Evolutionary conservation across 2,888 invertebrate genomes (phyloP).

Genomic region (Tortricodes alternella): DNA sequence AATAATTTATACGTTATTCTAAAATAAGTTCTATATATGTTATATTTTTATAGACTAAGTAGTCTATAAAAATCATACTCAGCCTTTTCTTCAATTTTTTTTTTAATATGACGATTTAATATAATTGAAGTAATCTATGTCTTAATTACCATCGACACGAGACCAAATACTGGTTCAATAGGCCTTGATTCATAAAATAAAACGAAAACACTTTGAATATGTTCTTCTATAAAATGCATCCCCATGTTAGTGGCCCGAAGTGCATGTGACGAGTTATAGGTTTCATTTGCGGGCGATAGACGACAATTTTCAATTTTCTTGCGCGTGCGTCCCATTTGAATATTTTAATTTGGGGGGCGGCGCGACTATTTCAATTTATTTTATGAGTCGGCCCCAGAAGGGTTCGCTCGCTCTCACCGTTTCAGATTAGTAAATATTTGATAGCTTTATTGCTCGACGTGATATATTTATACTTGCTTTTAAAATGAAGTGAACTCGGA

Average conservation of each 20-base stretch:
- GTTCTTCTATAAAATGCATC: too few relatives aligned
- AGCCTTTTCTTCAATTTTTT: too few relatives aligned
- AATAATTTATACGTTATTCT: not conserved
- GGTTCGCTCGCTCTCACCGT: slow-evolving; percentile 75
- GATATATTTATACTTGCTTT: slow-evolving; percentile 75
- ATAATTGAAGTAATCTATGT: too few relatives aligned
- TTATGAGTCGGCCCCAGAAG: slow-evolving; percentile 80
- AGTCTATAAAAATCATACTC: too few relatives aligned
- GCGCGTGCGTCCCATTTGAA: slow-evolving; percentile 84
- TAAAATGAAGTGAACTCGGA: slow-evolving; percentile 58
- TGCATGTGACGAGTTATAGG: slow-evolving; percentile 80
- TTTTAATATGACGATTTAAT: too few relatives aligned
- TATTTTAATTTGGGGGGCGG: slow-evolving; percentile 83
- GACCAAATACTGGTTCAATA: too few relatives aligned
- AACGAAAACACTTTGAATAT: too few relatives aligned
- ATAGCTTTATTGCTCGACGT: slow-evolving; percentile 80
- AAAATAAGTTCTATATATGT: not conserved
- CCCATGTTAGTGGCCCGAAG: slow-evolving; percentile 49
- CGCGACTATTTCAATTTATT: slow-evolving; percentile 83
- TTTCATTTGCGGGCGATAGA: slow-evolving; percentile 83
- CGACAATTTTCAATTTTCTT: slow-evolving; percentile 84
- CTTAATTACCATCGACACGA: too few relatives aligned
- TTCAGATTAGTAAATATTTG: slow-evolving; percentile 83
- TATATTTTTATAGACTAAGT: too few relatives aligned
- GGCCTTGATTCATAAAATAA: too few relatives aligned